Evolutionary conservation across 2,888 invertebrate species (phyloP), one percentile per base, ranked within the genome.

Genomic region (Eristalis tenax): DNA sequence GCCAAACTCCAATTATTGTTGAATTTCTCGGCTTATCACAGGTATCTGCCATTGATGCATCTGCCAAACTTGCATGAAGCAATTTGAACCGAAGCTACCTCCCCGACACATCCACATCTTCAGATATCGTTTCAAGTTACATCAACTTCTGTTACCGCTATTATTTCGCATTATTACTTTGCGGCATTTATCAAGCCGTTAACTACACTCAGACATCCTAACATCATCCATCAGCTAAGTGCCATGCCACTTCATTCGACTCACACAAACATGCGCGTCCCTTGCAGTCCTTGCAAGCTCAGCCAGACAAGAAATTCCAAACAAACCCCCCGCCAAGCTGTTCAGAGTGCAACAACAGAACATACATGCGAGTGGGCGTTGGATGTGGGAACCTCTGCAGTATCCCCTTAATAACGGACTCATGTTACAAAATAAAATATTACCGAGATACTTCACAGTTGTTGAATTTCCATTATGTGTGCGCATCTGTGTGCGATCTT

Each of bases 211-310:
- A 79, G 70, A 73, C 50, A 75, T 83, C 79, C 79, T 83, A 87
- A 83, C 83, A 87, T 83, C 87, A 87, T 83, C 87, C 87, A 83
- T 87, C 87, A 87, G 83, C 87, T 79, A 83, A 87, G 87, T 87
- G 83, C 79, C 79, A 76, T 66, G 50, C 74, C 71, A 65, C 35
- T 76, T 40, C 57, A 73, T 15, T 13, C 64, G 22, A 26, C 56
- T 38, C 64, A 22, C 57, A n/a, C 50, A 11, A 18, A 18, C n/a
- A 18, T 59, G 2, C 6, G 18, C 26, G 32, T 64, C 8, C 74
- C 38, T 22, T 38, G 11, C 40, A 50, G 56, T 38, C 43, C 63
- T 6, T 61, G 78, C 35, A 76, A 40, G 35, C 74, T 61, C 43
- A 18, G 18, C 11, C 59, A 70, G 38, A 23, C 75, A 83, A 63